Evolutionary conservation across 2,797 vertebrate genomes (phyloP), one percentile per base, ranked within the genome.

Genomic region (Serranus cabrilla): DNA sequence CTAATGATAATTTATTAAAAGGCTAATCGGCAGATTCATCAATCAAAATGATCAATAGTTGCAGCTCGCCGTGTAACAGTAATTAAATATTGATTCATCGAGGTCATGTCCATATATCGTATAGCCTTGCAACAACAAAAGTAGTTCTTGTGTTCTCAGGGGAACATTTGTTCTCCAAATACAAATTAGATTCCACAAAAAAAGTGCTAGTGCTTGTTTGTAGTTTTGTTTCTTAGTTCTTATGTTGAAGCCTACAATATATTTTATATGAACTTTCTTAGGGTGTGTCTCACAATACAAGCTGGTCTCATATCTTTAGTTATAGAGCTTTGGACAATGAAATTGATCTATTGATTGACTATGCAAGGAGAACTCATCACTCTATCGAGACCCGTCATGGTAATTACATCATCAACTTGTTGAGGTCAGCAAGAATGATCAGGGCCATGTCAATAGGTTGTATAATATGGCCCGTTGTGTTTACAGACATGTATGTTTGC

Each of bases 141-240:
- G 54, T 42, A 37, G 57, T 40, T 71, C 18, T 58, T 2, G 2
- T 37, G 9, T 50, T 82, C 47, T 50, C 34, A 66, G 40, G 31
- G 42, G 72, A 46, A 8, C 8, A 66, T 81, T 77, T 70, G 21
- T 64, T 65, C 52, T 73, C 11, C 13, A 68, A 76, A 73, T 47
- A 42, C 20, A 78, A 71, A 73, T 75, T 37, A 68, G 34, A 72
- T 64, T 61, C 11, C 42, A 31, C 5, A 34, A 49, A 39, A 50
- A 60, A 12, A 12, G 7, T 34, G 34, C 34, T 34, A 5, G 20
- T 5, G 27, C 8, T 8, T n/a, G 31, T 40, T 16, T 64, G 34
- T 43, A n/a, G n/a, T 18, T 71, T 14, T 69, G n/a, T 47, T 67
- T 76, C 68, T n/a, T n/a, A n/a, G n/a, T 11, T 5, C 1, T 55